phyloP scores from a whole-genome alignment of 1,140 invertebrate genomes.

The Chironomus tepperi region DNA sequence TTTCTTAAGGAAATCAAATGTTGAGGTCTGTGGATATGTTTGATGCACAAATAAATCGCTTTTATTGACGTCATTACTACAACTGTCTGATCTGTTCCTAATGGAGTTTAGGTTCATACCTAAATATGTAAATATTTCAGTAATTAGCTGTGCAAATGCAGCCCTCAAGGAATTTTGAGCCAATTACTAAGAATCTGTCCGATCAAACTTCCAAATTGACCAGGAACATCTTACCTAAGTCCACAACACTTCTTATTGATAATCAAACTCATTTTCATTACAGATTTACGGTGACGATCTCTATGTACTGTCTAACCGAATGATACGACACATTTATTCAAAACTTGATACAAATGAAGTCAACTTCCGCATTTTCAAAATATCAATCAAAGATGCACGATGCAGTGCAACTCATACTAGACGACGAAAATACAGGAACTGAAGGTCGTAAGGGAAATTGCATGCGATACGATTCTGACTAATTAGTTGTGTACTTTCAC shows the following conservation, averaged over 20 bases:
- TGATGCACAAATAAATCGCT: background rate
- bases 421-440: background rate
- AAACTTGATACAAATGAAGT: slow-evolving; percentile 44
- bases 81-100: background rate
- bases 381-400: slow-evolving; percentile 29
- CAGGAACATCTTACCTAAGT: background rate
- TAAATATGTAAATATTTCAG: background rate
- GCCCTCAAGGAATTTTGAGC: background rate
- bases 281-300: slow-evolving; percentile 46
- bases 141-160: background rate
- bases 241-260: background rate
- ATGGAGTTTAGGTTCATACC: background rate
- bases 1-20: too few relatives aligned
- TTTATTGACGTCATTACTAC: background rate
- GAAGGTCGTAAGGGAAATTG: background rate
- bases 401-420: background rate
- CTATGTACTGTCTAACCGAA: slow-evolving; percentile 50
- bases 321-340: slow-evolving; percentile 51
- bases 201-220: background rate
- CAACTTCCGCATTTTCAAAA: slow-evolving; percentile 49
- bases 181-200: background rate
- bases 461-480: too few relatives aligned
- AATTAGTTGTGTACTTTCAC: too few relatives aligned
- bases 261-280: slow-evolving; percentile 25
- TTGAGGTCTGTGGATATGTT: too few relatives aligned